These are phyloP conservation scores for Thyatira batis DNA, from an alignment of 2,888 invertebrate species.

Conservation along the genomic window DNA sequence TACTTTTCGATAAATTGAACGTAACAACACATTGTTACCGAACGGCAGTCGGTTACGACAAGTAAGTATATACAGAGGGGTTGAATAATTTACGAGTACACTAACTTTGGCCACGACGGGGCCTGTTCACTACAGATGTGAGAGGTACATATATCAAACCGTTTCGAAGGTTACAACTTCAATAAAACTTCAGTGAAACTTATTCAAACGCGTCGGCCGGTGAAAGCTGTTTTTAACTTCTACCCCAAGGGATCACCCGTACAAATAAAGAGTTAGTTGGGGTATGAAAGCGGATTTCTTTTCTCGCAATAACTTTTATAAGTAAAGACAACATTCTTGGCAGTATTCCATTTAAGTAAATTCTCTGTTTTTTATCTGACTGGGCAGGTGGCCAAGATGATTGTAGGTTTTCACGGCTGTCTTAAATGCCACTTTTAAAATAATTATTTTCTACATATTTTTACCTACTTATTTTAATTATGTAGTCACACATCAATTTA, in stretches of 20 bases:
- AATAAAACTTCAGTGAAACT: slow-evolving; percentile 61
- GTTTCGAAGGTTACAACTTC: slow-evolving; percentile 68
- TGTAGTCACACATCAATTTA: background rate
- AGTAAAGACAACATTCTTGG: slow-evolving; percentile 39
- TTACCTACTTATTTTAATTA: no score
- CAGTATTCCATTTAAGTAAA: slow-evolving; percentile 44
- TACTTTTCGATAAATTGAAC: slow-evolving; percentile 1
- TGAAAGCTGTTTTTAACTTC: slow-evolving; percentile 78
- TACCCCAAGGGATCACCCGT: slow-evolving; percentile 66
- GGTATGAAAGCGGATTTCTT: slow-evolving; percentile 62
- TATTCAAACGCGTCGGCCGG: slow-evolving; percentile 65
- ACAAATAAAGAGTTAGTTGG: slow-evolving; percentile 76
- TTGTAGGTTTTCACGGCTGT: slow-evolving; percentile 18
- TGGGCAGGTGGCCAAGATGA: slow-evolving; percentile 44
- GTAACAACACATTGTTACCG: slow-evolving; percentile 44
- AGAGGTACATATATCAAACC: slow-evolving; percentile 72
- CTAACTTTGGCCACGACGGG: slow-evolving; percentile 67
- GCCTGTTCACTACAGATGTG: slow-evolving; percentile 56
- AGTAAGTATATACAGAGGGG: slow-evolving; percentile 62
- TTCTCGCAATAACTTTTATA: slow-evolving; percentile 50
- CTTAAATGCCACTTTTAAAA: slow-evolving; percentile 5
- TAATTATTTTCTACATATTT: background rate
- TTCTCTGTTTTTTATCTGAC: slow-evolving; percentile 36
- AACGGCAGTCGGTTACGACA: slow-evolving; percentile 59
- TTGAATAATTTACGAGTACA: slow-evolving; percentile 79